Conservation (phyloP, 2,113 vertebrate species). For the Dendrocopos noguchii region DNA sequence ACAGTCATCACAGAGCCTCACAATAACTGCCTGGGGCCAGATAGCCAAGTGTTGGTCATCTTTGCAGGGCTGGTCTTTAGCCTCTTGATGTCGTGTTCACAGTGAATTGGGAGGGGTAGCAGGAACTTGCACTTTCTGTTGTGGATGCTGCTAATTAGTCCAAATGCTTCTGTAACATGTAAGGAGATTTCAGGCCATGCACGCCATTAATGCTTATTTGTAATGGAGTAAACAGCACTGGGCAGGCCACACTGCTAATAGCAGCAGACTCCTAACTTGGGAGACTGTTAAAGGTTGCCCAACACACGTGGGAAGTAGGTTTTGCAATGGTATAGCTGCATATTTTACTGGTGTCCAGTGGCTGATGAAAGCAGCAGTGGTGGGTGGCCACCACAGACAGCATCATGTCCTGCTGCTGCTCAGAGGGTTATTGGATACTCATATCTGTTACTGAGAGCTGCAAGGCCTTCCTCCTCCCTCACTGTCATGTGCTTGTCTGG, state of each 20-base stretch:
- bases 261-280: neutral
- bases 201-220: neutral
- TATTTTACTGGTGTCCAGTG: neutral
- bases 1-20: neutral
- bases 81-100: constrained; percentile 29
- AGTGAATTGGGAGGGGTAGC: neutral
- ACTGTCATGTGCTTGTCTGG: neutral
- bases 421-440: too few relatives aligned
- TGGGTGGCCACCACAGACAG: neutral
- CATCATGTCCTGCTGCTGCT: neutral
- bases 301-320: neutral
- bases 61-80: neutral
- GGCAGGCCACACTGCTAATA: neutral
- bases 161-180: neutral
- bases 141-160: constrained; percentile 41
- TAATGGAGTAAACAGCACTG: neutral
- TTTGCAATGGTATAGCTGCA: neutral
- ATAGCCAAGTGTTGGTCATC: neutral
- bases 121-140: constrained; percentile 25
- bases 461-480: neutral
- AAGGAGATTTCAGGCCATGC: neutral
- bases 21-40: neutral
- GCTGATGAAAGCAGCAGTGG: neutral
- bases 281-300: neutral
- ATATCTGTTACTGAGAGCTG: accelerated